Percentiles rank a stretch among this genome's conserved stretches.
These are phyloP conservation scores for Watsonalla binaria DNA, from an alignment of 2,888 invertebrate genomes.

Conservation along the genomic window DNA sequence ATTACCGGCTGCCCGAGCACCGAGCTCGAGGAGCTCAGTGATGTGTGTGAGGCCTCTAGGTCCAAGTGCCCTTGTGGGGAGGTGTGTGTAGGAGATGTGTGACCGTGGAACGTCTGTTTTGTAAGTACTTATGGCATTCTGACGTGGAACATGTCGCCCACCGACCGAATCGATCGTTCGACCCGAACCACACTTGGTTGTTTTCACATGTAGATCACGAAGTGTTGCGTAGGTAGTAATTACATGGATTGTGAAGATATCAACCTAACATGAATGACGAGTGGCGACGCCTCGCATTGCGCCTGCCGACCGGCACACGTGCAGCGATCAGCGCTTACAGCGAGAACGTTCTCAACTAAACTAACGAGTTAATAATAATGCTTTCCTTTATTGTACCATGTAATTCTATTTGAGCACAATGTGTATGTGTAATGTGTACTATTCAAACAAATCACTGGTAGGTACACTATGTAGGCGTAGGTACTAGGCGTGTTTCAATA, in stretches of 20 bases:
- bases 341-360: slow-evolving; percentile 45
- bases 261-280: slow-evolving; percentile 60
- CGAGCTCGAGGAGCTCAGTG: slow-evolving; percentile 46
- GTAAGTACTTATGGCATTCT: slow-evolving; percentile 66
- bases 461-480: neutral
- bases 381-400: slow-evolving; percentile 39
- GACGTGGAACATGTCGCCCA: slow-evolving; percentile 42
- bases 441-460: slow-evolving; percentile 15
- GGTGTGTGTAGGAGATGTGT: slow-evolving; percentile 71
- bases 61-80: slow-evolving; percentile 71
- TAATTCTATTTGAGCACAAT: slow-evolving; percentile 21
- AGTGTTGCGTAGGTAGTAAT: slow-evolving; percentile 43
- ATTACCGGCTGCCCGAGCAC: slow-evolving; percentile 42
- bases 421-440: slow-evolving; percentile 19
- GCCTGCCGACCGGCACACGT: slow-evolving; percentile 61
- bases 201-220: slow-evolving; percentile 36
- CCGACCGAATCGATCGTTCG: slow-evolving; percentile 27
- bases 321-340: slow-evolving; percentile 40
- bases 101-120: slow-evolving; percentile 69
- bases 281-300: slow-evolving; percentile 54
- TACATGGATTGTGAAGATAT: slow-evolving; percentile 46
- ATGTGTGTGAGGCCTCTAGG: slow-evolving; percentile 67
- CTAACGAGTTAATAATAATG: slow-evolving; percentile 47
- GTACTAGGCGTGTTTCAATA: neutral
- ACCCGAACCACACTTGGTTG: slow-evolving; percentile 30